Base-by-base conservation (phyloP, 1,140 invertebrate species). In the Aphelinus atriplicis region DNA sequence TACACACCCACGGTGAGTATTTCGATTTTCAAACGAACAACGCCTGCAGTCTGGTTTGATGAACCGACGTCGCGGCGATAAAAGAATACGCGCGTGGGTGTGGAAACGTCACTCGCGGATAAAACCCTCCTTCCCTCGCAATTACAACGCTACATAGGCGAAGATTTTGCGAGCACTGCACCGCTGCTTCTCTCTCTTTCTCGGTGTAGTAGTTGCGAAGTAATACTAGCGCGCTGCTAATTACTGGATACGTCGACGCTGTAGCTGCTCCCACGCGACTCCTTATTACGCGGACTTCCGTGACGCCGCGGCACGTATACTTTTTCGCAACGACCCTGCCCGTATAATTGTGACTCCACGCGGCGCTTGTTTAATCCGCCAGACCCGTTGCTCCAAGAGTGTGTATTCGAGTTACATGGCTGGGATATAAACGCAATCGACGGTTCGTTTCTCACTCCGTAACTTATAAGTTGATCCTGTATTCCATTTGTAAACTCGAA, bases 111-210 rank as follows among this genome's bases (percentile, higher is more conserved):
- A 7, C 45, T 26, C 3, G 46, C 26, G 26, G 26, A 26, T 26
- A 26, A 26, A 26, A 26, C 26, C 26, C 26, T 26, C 26, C 26
- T 26, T 26, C 26, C 26, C 26, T 26, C 1, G 7, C 55, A 73
- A 73, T 73, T 65, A 47, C 6, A 66, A 58, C 71, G 45, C 26
- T 26, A 66, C 53, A 65, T 73, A 46, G 51, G 42, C 68, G 47
- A 51, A 70, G 61, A 61, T 65, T 58, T 57, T 42, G 55, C 47
- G 45, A 26, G 26, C 26, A 26, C 26, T 26, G 26, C 26, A 26
- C 26, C 26, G 26, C 26, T 26, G 26, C 26, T 26, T 26, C 26
- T 26, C 26, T 26, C 26, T 26, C 26, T 26, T 26, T 26, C 26
- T 26, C 26, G 26, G 26, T 26, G 26, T 26, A 26, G 26, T 26